Conservation (phyloP, 2,113 vertebrate genomes). For the Agapornis roseicollis region DNA sequence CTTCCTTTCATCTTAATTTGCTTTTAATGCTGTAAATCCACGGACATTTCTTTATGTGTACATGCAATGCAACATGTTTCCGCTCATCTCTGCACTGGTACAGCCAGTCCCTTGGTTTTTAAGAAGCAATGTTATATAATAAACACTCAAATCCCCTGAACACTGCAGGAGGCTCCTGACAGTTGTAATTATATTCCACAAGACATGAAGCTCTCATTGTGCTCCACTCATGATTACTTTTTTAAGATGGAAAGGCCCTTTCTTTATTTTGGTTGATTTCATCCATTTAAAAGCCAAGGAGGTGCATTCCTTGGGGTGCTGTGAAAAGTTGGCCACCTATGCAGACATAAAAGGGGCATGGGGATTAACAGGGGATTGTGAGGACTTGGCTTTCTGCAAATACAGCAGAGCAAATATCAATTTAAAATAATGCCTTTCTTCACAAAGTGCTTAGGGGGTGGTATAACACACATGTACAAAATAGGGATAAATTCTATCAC, state of each 20-base stretch:
- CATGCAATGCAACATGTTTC: background rate
- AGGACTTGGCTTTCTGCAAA: background rate
- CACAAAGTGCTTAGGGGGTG: background rate
- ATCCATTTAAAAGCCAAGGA: background rate
- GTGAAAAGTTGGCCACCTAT: background rate
- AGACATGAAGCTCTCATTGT: background rate
- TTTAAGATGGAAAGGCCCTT: background rate
- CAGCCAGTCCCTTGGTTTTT: background rate
- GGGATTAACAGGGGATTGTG: background rate
- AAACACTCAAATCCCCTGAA: background rate
- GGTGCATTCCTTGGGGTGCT: background rate
- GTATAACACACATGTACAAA: background rate
- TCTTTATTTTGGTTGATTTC: background rate
- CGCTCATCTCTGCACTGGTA: background rate
- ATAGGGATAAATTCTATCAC: background rate
- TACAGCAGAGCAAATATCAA: background rate
- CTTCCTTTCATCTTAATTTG: background rate
- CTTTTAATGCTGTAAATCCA: background rate
- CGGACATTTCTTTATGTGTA: background rate
- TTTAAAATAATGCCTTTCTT: background rate
- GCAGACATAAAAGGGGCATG: background rate
- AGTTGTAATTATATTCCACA: slow-evolving; percentile 26
- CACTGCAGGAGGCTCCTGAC: background rate
- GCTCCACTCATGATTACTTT: background rate
- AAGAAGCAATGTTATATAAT: background rate